These are phyloP conservation scores for Stigmatopora nigra DNA, from an alignment of 2,113 vertebrate genomes.

Conservation along the genomic window DNA sequence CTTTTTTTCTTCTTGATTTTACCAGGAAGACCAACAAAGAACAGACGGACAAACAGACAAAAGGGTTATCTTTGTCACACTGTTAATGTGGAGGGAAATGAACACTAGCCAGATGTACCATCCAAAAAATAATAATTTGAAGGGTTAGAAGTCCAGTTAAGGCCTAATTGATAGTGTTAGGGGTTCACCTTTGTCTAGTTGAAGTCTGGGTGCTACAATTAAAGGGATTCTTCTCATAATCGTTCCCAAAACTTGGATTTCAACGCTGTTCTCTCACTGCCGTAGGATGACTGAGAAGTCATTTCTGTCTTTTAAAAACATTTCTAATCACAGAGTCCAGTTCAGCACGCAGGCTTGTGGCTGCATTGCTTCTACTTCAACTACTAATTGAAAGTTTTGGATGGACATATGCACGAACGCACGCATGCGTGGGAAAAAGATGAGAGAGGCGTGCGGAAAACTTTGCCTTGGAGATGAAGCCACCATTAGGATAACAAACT, in stretches of 20 bases:
- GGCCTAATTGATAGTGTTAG: neutral
- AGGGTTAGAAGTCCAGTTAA: neutral
- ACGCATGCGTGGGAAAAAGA: neutral
- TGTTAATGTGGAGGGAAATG: constrained; percentile 51
- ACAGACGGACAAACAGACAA: constrained; percentile 36
- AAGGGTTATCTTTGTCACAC: constrained; percentile 46
- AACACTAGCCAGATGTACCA: constrained; percentile 7
- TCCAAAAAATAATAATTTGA: neutral
- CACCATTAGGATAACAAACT: neutral
- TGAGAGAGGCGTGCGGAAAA: neutral
- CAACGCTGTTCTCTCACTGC: constrained; percentile 44
- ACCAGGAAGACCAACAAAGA: constrained; percentile 23
- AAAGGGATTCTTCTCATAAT: neutral
- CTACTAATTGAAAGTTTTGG: neutral
- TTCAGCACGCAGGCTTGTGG: constrained; percentile 26
- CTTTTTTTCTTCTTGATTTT: constrained; percentile 31
- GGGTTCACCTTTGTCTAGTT: neutral
- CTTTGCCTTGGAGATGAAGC: neutral
- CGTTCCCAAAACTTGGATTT: constrained; percentile 14
- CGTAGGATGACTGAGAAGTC: constrained; percentile 20
- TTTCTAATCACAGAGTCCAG: constrained; percentile 39
- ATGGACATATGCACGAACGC: neutral
- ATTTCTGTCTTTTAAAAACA: constrained; percentile 25
- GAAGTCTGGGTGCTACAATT: neutral
- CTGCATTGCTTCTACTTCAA: neutral